Evolutionary conservation across 2,888 invertebrate genomes (phyloP), one percentile per base, ranked within the genome.

Genomic region (Athalia circularis): DNA sequence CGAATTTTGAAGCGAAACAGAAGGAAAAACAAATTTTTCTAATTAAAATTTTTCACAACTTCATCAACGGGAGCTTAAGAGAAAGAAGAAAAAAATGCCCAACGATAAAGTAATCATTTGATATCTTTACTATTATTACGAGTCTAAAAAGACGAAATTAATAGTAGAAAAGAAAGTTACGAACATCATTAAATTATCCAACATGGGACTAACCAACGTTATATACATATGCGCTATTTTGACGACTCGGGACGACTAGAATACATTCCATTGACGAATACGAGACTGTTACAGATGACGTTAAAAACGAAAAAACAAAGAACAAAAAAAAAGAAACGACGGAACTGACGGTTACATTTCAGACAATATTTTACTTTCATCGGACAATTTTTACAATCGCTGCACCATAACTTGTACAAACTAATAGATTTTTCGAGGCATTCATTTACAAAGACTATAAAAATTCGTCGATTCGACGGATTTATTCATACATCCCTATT

Each of bases 11-110:
- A 29, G 29, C 0, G 29, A 29, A 29, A 29, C 29, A 29, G 2
- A 29, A 29, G 2, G 29, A 29, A 2, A 29, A 29, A 29, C 29
- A 86, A 79, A 78, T 77, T 64, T 47, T 80, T 70, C 54, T 7
- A 6, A 54, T 54, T 11, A 3, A 54, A 43, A 61, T 29, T 29
- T 29, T 62, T 29, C 57, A 80, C 29, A 80, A 80, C n/a, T n/a
- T 79, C 29, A 77, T 65, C 6, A 77, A 77, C 29, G 29, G 29
- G 29, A 29, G 29, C 29, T 29, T 29, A 29, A 29, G 29, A 29
- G 29, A 29, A 29, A 29, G 15, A 78, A 81, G 77, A 77, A 70
- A 43, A 57, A 77, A 13, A 77, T 74, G 45, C 77, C 76, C 45
- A 57, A 59, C 7, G 74, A 65, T 29, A 61, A 68, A 67, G 77